Evolutionary conservation across 92 coral and sea anemone genomes (phyloP).

Genomic region (Diadumene lineata): DNA sequence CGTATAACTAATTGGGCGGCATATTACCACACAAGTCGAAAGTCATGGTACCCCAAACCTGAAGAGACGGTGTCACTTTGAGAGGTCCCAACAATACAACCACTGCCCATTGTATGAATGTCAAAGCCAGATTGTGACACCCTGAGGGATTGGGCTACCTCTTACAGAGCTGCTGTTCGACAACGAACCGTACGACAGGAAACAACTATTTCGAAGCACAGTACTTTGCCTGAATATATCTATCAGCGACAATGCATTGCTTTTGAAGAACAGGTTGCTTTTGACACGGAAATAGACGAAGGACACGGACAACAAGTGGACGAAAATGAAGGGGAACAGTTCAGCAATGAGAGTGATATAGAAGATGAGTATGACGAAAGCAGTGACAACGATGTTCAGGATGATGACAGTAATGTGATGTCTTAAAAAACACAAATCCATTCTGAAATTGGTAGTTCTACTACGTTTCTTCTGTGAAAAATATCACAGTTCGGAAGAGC

Average conservation of each 20-base stretch:
- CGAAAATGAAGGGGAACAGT: too few relatives aligned
- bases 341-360: too few relatives aligned
- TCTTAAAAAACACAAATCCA: not conserved
- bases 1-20: conserved; percentile 46
- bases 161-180: conserved; percentile 56
- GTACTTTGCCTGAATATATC: conserved; percentile 60
- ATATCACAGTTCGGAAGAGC: conserved; percentile 67
- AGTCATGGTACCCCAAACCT: conserved; percentile 61
- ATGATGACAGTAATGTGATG: conserved; percentile 11
- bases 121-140: conserved; percentile 28
- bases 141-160: conserved; percentile 49
- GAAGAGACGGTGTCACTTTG: conserved; percentile 42
- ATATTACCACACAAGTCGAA: conserved; percentile 63
- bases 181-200: conserved; percentile 58
- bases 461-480: conserved; percentile 48
- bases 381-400: conserved; percentile 29
- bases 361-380: too few relatives aligned
- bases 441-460: too few relatives aligned
- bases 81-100: conserved; percentile 38
- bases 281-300: conserved; percentile 15
- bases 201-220: conserved; percentile 65
- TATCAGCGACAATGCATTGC: conserved; percentile 55
- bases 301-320: conserved; percentile 27
- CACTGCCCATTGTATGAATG: conserved; percentile 42
- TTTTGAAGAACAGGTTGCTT: conserved; percentile 29